Percentiles rank a stretch among this genome's conserved stretches.
Conservation (phyloP, 2,888 invertebrate species). For the Tenthredo amoena region DNA sequence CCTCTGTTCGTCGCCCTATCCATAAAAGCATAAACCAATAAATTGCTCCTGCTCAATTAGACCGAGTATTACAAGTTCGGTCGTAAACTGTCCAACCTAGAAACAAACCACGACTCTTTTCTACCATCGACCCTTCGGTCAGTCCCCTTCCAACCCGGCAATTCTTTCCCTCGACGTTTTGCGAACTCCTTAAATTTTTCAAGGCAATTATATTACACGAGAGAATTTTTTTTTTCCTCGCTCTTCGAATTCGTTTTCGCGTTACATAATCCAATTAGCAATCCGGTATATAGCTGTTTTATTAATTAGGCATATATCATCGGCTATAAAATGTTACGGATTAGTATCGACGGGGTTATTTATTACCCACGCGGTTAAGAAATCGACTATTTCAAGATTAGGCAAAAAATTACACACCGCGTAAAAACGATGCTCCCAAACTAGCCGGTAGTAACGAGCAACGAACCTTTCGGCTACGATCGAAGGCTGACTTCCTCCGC, state of each 20-base stretch:
- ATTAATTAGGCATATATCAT: neutral
- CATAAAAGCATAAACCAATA: conserved; percentile 57
- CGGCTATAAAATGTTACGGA: neutral
- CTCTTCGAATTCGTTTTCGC: neutral
- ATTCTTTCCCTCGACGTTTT: neutral
- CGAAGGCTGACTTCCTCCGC: neutral
- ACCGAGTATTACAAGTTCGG: conserved; percentile 52
- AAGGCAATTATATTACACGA: neutral
- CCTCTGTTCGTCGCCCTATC: conserved; percentile 36
- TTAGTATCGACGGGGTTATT: neutral
- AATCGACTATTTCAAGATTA: neutral
- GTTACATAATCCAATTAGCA: neutral
- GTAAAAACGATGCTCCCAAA: neutral
- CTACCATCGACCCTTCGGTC: neutral
- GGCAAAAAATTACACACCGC: neutral
- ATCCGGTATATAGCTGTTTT: neutral
- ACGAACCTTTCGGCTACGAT: neutral
- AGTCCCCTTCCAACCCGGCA: neutral
- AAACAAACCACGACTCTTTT: conserved; percentile 18
- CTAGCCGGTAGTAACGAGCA: neutral
- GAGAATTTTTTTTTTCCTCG: neutral
- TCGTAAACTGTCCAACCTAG: conserved; percentile 26
- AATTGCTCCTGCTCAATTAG: conserved; percentile 61
- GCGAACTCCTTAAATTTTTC: neutral
- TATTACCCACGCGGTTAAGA: neutral